Conservation (phyloP, 2,797 vertebrate genomes). For the Ctenopoma kingsleyae region DNA sequence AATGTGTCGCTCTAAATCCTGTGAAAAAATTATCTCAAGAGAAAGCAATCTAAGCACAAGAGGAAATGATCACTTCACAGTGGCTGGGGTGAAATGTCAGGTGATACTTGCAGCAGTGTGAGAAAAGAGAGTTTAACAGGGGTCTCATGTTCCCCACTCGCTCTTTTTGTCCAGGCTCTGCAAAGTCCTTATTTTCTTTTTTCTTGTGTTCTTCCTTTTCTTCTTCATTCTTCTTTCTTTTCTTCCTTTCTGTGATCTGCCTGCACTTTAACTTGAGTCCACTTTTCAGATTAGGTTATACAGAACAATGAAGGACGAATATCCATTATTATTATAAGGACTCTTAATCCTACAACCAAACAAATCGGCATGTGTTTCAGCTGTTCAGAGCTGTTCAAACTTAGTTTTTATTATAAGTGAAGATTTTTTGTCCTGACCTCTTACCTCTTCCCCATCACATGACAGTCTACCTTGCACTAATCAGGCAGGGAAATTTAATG, state of each 20-base stretch:
- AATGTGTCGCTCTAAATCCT: slow-evolving; percentile 26
- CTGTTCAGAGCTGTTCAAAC: not conserved
- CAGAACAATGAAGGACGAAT: not conserved
- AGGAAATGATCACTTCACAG: slow-evolving; percentile 51
- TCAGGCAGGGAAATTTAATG: slow-evolving; percentile 74
- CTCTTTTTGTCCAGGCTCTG: slow-evolving; percentile 23
- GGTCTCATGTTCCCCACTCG: slow-evolving; percentile 25
- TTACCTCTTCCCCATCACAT: slow-evolving; percentile 31
- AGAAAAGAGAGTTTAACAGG: slow-evolving; percentile 28
- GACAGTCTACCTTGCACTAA: slow-evolving; percentile 65
- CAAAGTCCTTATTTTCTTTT: slow-evolving; percentile 12
- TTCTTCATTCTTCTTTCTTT: slow-evolving; percentile 15
- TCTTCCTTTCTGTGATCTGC: slow-evolving; percentile 13
- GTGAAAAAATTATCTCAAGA: slow-evolving; percentile 7
- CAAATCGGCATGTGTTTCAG: not conserved
- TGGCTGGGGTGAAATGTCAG: slow-evolving; percentile 34
- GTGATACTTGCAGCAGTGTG: slow-evolving; percentile 36
- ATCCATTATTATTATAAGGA: not conserved
- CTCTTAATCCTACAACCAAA: slow-evolving; percentile 16
- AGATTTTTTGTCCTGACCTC: slow-evolving; percentile 34
- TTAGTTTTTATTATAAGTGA: slow-evolving; percentile 24
- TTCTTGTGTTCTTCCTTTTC: not conserved
- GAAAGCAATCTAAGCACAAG: slow-evolving; percentile 20
- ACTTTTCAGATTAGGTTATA: not conserved
- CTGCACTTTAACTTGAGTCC: not conserved